These are phyloP conservation scores for Tortricodes alternella DNA, from an alignment of 2,888 invertebrate species.

Conservation along the genomic window DNA sequence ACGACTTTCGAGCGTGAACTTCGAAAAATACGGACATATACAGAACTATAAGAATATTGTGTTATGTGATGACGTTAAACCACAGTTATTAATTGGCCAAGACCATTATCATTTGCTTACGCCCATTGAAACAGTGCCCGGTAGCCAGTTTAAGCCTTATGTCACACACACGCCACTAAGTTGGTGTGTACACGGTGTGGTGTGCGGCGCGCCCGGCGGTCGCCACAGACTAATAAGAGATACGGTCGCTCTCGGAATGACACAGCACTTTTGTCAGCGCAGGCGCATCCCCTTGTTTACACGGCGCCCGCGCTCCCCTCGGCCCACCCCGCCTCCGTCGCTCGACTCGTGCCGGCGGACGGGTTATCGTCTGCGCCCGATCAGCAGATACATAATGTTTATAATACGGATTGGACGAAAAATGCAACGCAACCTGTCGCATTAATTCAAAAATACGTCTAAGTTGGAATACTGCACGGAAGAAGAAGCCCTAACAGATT, in stretches of 20 bases:
- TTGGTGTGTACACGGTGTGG: constrained; percentile 3
- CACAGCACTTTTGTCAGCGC: not conserved
- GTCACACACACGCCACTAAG: not conserved
- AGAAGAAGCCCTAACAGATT: not conserved
- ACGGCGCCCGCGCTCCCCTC: not conserved
- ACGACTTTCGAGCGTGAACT: not conserved
- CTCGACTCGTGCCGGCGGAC: not conserved
- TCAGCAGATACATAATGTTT: not conserved
- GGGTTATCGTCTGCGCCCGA: not conserved
- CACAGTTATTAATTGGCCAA: not conserved
- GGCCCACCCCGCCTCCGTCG: not conserved
- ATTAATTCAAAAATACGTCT: not conserved
- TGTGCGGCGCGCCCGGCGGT: not conserved
- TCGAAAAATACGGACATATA: not conserved
- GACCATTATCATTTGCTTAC: constrained; percentile 1
- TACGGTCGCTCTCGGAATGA: not conserved
- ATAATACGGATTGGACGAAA: not conserved
- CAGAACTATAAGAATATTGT: not conserved
- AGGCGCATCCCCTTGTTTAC: not conserved
- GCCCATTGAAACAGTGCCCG: not conserved
- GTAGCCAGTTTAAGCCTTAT: not conserved
- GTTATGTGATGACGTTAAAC: not conserved
- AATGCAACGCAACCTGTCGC: not conserved
- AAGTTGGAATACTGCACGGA: not conserved
- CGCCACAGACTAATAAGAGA: too few relatives aligned